Evolutionary conservation across 2,888 invertebrate species (phyloP).

Genomic region (Trachelus stipa): DNA sequence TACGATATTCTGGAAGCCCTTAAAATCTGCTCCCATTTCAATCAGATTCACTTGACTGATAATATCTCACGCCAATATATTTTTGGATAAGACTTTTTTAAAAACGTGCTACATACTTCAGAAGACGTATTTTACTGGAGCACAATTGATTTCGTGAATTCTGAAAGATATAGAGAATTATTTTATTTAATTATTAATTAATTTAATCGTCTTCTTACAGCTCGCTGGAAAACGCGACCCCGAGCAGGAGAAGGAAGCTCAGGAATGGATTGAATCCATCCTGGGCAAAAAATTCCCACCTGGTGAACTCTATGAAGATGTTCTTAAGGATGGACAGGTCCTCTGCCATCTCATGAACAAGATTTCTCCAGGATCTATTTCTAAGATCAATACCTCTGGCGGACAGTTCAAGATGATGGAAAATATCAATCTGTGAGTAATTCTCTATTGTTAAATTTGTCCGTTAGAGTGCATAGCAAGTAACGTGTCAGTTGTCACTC

Average conservation of each 20-base stretch:
- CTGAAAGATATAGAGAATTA: background rate
- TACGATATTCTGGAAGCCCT: constrained; percentile 54
- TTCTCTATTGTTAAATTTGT: background rate
- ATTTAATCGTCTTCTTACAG: constrained; percentile 66
- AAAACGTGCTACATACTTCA: background rate
- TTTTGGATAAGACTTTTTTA: background rate
- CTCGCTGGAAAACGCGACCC: constrained; percentile 86
- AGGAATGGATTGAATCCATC: constrained; percentile 91
- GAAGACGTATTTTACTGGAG: background rate
- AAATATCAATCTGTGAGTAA: constrained; percentile 91
- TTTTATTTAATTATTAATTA: background rate
- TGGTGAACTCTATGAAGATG: constrained; percentile 86
- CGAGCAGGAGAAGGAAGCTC: constrained; percentile 86
- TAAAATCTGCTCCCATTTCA: background rate
- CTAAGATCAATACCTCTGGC: constrained; percentile 92
- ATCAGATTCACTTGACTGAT: background rate
- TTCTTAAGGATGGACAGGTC: constrained; percentile 90
- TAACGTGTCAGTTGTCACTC: background rate
- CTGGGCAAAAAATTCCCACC: constrained; percentile 90
- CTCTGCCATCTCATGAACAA: constrained; percentile 96
- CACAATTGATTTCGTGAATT: background rate
- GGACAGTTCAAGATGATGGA: constrained; percentile 99
- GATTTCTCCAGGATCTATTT: constrained; percentile 86
- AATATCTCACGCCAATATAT: background rate
- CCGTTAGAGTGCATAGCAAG: background rate